Base-by-base conservation (phyloP, 2,113 vertebrate species). In the Calidris pugnax region DNA sequence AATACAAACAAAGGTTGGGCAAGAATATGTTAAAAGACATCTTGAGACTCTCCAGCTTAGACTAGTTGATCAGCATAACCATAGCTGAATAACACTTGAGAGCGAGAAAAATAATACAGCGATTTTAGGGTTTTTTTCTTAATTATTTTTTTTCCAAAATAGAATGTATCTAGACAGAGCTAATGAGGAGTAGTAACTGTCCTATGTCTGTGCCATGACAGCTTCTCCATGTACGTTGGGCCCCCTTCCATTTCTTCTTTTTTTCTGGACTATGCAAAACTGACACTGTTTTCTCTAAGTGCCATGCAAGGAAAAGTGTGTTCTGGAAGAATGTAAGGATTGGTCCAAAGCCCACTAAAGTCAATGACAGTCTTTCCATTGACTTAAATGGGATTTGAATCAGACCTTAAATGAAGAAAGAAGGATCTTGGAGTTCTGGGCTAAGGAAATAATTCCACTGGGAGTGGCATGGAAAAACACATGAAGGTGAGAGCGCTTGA, bases 391-490 rank as follows among this genome's bases (percentile, higher is more conserved):
- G 86, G 68, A 33, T 78, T 88, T 95, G 79, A 89, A 76, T 84
- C 66, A 89, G 53, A 72, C 56, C 43, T 32, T 91, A 87, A 87
- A 79, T 57, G 94, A 93, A 90, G 90, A 85, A 89, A 87, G 59
- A 93, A 76, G 81, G 19, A 94, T 85, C 81, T 93, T 76, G 6
- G 22, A 48, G 35, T 82, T 85, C 89, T 71, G 48, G 73, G 9
- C 51, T 85, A 60, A 82, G 39, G 77, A 91, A 95, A 89, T 72
- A 55, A 60, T 87, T 95, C 48, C 37, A 24, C 2, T 82, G 69
- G 86, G 86, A 95, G 86, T 79, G 86, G 69, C 80, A 73, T 75
- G 92, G 94, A 97, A 97, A 96, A 92, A 89, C 26, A 67, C 12
- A 81, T 41, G 53, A 89, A 97, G 95, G 94, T 94, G 77, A 89